Evolutionary conservation across 1,140 invertebrate species (phyloP), one percentile per base, ranked within the genome.

Genomic region (Dendrolimus kikuchii): DNA sequence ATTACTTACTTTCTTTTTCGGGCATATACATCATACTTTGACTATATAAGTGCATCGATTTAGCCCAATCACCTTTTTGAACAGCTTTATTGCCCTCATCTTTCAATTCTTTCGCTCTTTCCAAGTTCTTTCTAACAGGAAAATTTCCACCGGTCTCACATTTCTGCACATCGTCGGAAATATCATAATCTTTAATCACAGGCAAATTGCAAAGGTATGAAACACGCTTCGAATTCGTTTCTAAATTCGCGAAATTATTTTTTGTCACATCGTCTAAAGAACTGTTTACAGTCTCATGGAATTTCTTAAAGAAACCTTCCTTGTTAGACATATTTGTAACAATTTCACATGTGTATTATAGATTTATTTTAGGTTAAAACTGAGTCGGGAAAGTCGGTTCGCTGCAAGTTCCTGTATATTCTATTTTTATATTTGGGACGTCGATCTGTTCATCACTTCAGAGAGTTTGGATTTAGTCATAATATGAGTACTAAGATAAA

Each of bases 51-150:
- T 91, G 81, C 62, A 96, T 81, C 1, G 96, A 94, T 64, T 90
- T 90, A n/a, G 82, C 59, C 87, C 93, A 96, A 66, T 95, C 90
- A 51, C 93, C 93, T 60, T 90, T 90, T 64, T 93, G 92, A 64
- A 96, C 97, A 37, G 89, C 91, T 46, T 89, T 88, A 71, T 97
- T 97, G 9, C 95, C 96, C 55, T 90, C 86, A 48, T 92, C 90
- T 79, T 97, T 95, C 5, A 92, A 77, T 51, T 88, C 77, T 10
- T 89, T 79, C 1, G 95, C 91, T 68, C 90, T 88, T 51, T 90
- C 83, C 6, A 87, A 72, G 77, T 90, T 89, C 82, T 97, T 97
- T 41, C 86, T 88, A 49, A 72, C 76, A 8, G 74, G 75, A 66
- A 85, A 81, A 7, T 71, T 67, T 10, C 70, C 73, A 46, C 69